phyloP scores from a whole-genome alignment of 2,113 vertebrate genomes.

The Geococcyx californianus region DNA sequence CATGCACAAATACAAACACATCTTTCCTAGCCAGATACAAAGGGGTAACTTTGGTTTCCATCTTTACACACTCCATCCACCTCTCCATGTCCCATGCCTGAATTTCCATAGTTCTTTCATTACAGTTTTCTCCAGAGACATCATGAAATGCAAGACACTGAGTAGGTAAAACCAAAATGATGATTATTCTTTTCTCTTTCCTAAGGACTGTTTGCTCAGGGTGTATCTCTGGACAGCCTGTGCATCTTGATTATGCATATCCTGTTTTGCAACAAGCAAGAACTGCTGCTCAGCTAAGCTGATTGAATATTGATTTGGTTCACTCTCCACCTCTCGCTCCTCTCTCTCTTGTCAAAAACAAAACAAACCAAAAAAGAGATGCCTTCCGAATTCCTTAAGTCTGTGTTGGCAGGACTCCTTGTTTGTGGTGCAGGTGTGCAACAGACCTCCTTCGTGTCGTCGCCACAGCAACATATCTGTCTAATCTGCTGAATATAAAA shows the following conservation, averaged over 20 bases:
- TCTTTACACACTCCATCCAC: neutral
- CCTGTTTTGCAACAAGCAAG: neutral
- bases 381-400: conserved; percentile 49
- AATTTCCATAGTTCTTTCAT: neutral
- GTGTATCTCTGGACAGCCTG: neutral
- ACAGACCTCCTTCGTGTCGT: conserved; percentile 73
- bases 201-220: neutral
- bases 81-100: neutral
- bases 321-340: neutral
- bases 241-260: neutral
- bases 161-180: neutral
- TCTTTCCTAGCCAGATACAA: neutral
- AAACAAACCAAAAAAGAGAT: fast-evolving
- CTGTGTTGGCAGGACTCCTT: conserved; percentile 53
- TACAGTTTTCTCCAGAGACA: neutral
- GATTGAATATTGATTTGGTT: neutral
- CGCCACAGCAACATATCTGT: conserved; percentile 81
- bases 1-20: neutral
- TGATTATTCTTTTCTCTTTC: neutral
- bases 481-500: conserved; percentile 82
- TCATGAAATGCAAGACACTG: neutral
- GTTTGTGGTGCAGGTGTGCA: conserved; percentile 78
- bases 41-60: neutral
- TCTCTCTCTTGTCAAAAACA: neutral
- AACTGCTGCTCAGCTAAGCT: neutral